Conservation (phyloP, 2,888 invertebrate species). For the Limnephilus marmoratus region DNA sequence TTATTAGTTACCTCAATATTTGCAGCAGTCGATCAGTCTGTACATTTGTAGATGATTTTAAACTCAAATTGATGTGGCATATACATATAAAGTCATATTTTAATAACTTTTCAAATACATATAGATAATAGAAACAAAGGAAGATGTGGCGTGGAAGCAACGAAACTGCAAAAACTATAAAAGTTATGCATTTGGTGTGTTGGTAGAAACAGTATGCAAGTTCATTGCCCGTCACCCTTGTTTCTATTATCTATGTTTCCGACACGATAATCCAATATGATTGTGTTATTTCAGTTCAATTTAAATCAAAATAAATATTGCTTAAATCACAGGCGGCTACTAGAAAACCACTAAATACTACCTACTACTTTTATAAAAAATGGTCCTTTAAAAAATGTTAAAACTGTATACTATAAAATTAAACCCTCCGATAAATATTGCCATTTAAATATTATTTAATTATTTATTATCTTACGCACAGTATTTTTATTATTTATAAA, state of each 20-base stretch:
- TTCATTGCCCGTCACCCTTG: too few species aligned
- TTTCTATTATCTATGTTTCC: background rate
- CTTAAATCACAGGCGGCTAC: too few species aligned
- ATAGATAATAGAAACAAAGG: too few species aligned
- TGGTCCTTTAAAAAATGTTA: background rate
- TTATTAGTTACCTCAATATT: background rate
- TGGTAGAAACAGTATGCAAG: too few species aligned
- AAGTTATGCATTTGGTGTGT: too few species aligned
- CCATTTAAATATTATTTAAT: background rate
- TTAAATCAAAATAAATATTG: background rate
- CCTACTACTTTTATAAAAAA: background rate
- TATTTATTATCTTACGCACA: background rate
- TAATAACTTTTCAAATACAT: too few species aligned
- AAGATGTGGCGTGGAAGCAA: too few species aligned
- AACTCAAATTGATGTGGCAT: too few species aligned
- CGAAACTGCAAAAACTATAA: too few species aligned
- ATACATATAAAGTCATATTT: too few species aligned
- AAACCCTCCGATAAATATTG: background rate
- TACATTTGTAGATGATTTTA: background rate
- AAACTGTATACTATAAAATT: background rate
- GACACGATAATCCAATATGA: background rate
- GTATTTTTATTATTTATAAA: background rate
- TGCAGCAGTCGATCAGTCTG: too few species aligned
- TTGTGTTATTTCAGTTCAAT: background rate
- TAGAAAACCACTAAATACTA: background rate